Evolutionary conservation across 2,888 invertebrate species (phyloP).

Genomic region (Holacanthella duospinosa): DNA sequence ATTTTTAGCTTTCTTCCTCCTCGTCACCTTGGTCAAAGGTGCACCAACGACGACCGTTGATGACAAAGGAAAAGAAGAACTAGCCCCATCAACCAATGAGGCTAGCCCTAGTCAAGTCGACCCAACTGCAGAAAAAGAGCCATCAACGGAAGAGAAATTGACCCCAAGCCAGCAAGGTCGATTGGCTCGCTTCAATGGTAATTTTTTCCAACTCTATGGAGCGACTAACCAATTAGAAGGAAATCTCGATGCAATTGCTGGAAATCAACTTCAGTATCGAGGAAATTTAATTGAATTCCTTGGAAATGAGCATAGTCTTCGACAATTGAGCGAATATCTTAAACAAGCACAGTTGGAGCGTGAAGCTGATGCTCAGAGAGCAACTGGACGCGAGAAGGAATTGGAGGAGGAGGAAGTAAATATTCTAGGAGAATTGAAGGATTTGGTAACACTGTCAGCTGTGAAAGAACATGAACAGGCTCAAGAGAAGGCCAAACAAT

Average conservation of each 20-base stretch:
- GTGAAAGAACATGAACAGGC: slow-evolving; percentile 1
- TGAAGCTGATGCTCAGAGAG: not conserved
- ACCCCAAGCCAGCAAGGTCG: slow-evolving; percentile 5
- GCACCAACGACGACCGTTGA: not conserved
- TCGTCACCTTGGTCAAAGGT: not conserved
- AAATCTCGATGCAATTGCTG: slow-evolving; percentile 3
- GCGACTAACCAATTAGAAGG: not conserved
- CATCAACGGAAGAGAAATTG: not conserved
- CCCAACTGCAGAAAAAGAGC: not conserved
- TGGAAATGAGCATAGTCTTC: slow-evolving; percentile 6
- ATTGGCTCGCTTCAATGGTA: slow-evolving; percentile 8
- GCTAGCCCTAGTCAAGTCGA: no score
- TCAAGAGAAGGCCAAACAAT: not conserved
- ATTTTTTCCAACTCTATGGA: slow-evolving; percentile 8
- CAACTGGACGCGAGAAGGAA: not conserved
- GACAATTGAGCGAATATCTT: not conserved
- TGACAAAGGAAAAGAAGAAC: not conserved
- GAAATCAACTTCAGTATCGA: not conserved
- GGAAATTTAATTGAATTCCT: slow-evolving; percentile 5
- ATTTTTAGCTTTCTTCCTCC: not conserved
- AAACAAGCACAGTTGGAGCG: not conserved
- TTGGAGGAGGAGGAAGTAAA: not conserved
- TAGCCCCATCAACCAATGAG: not conserved
- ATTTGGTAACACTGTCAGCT: not conserved
- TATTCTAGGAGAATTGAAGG: not conserved